Conservation (phyloP, 2,888 invertebrate species). For the Cacoxenus indagator region DNA sequence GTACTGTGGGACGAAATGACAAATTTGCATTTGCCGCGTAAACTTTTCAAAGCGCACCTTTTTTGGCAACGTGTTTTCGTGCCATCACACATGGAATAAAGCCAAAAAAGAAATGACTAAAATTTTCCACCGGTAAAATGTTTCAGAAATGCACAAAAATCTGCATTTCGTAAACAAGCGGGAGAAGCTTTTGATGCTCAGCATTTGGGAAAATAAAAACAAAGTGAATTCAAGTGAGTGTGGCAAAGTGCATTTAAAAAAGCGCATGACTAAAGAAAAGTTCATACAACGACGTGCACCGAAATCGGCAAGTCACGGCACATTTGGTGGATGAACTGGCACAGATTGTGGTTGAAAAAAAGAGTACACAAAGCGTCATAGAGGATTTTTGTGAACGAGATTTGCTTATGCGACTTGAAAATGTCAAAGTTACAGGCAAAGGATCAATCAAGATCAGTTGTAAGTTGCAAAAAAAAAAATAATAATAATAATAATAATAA, state of each 20-base stretch:
- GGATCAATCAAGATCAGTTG: no score
- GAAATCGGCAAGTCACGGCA: no score
- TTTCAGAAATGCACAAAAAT: neutral
- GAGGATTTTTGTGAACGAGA: no score
- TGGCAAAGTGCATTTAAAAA: neutral
- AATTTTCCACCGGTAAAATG: neutral
- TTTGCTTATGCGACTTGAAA: no score
- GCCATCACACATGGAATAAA: neutral
- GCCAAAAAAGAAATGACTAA: neutral
- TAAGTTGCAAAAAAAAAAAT: no score
- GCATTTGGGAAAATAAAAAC: neutral
- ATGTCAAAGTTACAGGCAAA: no score
- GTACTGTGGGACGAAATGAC: neutral
- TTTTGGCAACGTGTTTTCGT: neutral
- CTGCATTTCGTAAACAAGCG: conserved; percentile 10
- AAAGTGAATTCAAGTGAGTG: conserved; percentile 5
- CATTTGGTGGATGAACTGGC: no score
- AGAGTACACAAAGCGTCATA: no score
- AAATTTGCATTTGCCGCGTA: conserved; percentile 8
- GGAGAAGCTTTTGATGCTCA: neutral
- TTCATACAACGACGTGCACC: no score
- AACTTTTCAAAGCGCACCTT: neutral
- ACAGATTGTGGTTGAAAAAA: no score
- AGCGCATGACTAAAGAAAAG: neutral
- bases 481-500: no score